Base-by-base conservation (phyloP, 2,113 vertebrate genomes). In the Boleophthalmus pectinirostris region DNA sequence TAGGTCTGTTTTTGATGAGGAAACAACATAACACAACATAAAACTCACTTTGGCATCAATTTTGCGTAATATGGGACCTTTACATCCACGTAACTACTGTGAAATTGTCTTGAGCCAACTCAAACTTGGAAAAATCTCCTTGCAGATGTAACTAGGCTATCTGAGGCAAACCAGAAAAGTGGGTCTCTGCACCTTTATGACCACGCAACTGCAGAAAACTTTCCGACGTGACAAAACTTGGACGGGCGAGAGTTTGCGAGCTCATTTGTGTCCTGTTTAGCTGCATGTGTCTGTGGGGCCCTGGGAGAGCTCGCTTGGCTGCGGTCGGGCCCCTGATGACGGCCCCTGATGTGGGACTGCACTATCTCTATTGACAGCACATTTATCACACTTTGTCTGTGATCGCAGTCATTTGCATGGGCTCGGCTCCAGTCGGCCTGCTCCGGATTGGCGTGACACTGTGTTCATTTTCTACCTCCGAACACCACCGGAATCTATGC, bases 371-470 rank as follows among this genome's bases (percentile, higher is more conserved):
- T 78, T 87, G 88, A 87, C 86, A 89, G 85, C 86, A 78, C 85
- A 88, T 89, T 91, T 83, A 87, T 89, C 88, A 88, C 89, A 91
- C 88, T 87, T 86, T 88, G 83, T 82, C 85, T 88, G 82, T 72
- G 80, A 81, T 83, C 77, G 75, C 73, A 70, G 82, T 82, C 82
- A 88, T 89, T 87, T 89, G 85, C 86, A 85, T 83, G 77, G 89
- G 86, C 83, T 24, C 68, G 6, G 77, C 69, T 87, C 84, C 87
- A 87, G 82, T 63, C 60, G 12, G 78, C 81, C 72, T 54, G 68
- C 81, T 74, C 56, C 77, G 82, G 82, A 84, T 74, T 79, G 82
- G 64, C 29, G 38, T 86, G 85, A 75, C 79, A 74, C 68, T 79
- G 69, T 85, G 75, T 79, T 86, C 71, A 43, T 77, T 79, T 87